Percentiles rank a stretch among this genome's conserved stretches.
These are phyloP conservation scores for Subacronicta megacephala DNA, from an alignment of 2,888 invertebrate genomes.

Conservation along the genomic window DNA sequence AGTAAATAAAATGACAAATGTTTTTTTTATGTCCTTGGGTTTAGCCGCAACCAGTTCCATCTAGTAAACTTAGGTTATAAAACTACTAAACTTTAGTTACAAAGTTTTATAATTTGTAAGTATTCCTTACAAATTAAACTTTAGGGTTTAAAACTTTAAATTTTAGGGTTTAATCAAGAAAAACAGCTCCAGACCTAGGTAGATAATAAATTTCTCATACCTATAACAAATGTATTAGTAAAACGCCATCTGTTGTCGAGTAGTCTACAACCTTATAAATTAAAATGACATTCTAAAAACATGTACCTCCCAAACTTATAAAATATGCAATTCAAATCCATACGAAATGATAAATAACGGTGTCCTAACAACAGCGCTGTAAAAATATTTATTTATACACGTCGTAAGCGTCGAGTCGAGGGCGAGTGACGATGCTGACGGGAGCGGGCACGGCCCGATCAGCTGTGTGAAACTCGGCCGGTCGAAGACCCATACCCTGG, in stretches of 20 bases:
- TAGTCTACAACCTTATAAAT: conserved; percentile 38
- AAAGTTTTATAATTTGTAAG: no score
- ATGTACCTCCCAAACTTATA: no score
- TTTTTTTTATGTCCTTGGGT: background rate
- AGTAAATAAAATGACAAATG: conserved; percentile 27
- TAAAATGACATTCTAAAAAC: background rate
- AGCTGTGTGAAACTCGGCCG: conserved; percentile 85
- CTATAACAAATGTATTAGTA: no score
- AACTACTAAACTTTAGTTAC: no score
- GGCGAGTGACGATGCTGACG: conserved; percentile 57
- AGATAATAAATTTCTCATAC: no score
- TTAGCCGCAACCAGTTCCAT: conserved; percentile 27
- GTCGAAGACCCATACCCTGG: conserved; percentile 78
- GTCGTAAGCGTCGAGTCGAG: conserved; percentile 54
- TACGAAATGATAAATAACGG: conserved; percentile 61
- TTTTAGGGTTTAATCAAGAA: no score
- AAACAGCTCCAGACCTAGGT: no score
- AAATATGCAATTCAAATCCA: conserved; percentile 15
- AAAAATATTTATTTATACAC: conserved; percentile 70
- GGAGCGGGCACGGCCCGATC: conserved; percentile 66
- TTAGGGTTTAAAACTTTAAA: no score
- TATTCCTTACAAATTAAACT: no score
- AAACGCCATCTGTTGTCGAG: conserved; percentile 62
- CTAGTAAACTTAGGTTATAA: background rate
- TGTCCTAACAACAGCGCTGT: conserved; percentile 53